Base-by-base conservation (phyloP, 2,888 invertebrate species). In the Hypselothyrea guttata region DNA sequence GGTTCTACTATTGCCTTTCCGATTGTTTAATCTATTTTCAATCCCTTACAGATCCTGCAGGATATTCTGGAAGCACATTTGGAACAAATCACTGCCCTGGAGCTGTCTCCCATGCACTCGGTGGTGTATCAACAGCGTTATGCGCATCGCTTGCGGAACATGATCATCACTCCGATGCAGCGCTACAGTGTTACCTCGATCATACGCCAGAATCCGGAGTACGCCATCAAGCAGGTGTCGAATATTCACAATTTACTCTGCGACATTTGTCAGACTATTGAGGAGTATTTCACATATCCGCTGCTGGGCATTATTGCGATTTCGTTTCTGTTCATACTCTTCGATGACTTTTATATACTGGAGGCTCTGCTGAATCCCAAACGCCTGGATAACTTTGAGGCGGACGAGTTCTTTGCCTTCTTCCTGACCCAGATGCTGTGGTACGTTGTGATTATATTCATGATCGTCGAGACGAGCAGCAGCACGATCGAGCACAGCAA, bases 211-310 rank as follows among this genome's bases (percentile, higher is more conserved):
- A 87, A 83, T 64, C 88, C 86, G 0, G 81, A 84, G 12, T 78
- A 73, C 2, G 81, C 87, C 13, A 71, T 89, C 1, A 89, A 87
- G 45, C 87, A 88, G 67, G 84, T 88, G 37, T 81, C 87, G 9
- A 87, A 86, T 40, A 81, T 88, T 11, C 88, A 89, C 54, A 89
- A 89, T 63, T 56, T 87, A 3, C 73, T 89, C 4, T 89, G 89
- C 38, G 89, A 89, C 60, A 87, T 88, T 44, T 89, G 88, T 46
- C 75, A 84, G 18, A 84, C 79, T 1, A 86, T 88, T 30, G 89
- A 89, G 54, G 88, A 89, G 30, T 89, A 89, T 27, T 89, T 89
- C 30, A 86, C 85, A 0, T 87, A 88, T 64, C 89, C 89, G 0
- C 52, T 89, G 55, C 55, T 89, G 9, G 88, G 88, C 5, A 89